Conservation (phyloP, 2,797 vertebrate species). For the Pachyuromys duprasi region DNA sequence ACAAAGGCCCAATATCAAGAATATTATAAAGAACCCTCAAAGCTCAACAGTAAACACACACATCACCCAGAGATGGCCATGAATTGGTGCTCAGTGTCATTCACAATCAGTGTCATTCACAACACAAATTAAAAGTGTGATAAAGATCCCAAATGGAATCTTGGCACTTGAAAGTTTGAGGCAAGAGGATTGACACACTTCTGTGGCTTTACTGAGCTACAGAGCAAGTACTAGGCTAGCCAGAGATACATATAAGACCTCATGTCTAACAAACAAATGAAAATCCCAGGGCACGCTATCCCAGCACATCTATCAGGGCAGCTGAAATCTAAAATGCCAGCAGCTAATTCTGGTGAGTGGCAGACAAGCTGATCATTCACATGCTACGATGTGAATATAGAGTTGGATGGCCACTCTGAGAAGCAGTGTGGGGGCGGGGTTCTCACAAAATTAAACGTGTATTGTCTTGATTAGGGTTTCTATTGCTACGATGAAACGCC, state of each 20-base stretch:
- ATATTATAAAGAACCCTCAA: background rate
- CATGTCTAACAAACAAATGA: background rate
- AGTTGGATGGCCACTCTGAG: background rate
- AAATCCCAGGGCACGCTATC: background rate
- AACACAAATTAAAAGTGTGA: too few relatives aligned
- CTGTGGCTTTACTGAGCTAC: background rate
- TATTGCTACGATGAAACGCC: background rate
- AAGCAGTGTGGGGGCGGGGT: background rate
- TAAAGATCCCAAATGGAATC: background rate
- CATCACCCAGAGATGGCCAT: background rate
- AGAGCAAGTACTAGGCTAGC: background rate
- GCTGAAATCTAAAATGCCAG: background rate
- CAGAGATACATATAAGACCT: too few relatives aligned
- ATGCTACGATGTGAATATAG: fast-evolving
- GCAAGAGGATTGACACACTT: too few relatives aligned
- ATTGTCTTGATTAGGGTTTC: background rate
- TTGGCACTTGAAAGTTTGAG: background rate
- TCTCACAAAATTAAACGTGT: background rate
- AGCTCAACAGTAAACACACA: background rate
- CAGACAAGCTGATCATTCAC: too few relatives aligned
- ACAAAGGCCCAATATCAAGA: background rate
- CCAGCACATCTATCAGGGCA: background rate
- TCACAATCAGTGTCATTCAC: fast-evolving
- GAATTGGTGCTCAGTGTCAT: fast-evolving
- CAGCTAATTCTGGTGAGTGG: background rate